phyloP scores from a whole-genome alignment of 2,113 vertebrate genomes.

The Ceuthmochares aereus region DNA sequence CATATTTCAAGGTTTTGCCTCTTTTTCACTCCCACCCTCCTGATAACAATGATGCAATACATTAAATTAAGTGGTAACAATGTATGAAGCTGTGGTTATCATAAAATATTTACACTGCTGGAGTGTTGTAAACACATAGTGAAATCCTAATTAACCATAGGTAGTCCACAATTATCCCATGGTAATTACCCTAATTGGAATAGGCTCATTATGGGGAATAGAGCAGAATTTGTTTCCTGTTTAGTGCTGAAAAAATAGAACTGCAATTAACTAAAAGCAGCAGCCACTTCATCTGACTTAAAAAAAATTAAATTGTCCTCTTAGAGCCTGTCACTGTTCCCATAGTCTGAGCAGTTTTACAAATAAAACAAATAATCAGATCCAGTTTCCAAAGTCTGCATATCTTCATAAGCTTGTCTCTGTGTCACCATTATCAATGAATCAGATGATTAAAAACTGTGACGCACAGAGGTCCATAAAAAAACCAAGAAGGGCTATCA shows the following conservation, averaged over 20 bases:
- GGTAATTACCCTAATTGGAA: constrained; percentile 45
- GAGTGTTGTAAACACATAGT: constrained; percentile 53
- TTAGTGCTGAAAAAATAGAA: constrained; percentile 30
- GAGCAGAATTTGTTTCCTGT: constrained; percentile 54
- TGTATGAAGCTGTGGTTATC: constrained; percentile 54
- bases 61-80: constrained; percentile 50
- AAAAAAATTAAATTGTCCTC: constrained; percentile 41
- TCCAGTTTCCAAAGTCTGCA: not conserved
- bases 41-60: constrained; percentile 20
- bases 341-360: constrained; percentile 45
- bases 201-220: constrained; percentile 19
- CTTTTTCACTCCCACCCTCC: not conserved
- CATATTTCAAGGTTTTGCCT: not conserved
- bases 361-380: not conserved
- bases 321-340: constrained; percentile 26
- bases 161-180: constrained; percentile 50
- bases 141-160: constrained; percentile 56
- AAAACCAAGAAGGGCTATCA: not conserved
- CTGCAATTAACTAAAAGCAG: constrained; percentile 61
- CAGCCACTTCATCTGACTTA: constrained; percentile 15
- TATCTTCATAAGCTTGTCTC: constrained; percentile 17
- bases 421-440: not conserved
- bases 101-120: constrained; percentile 54
- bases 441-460: not conserved
- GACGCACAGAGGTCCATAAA: not conserved